A percentile compares a stretch with the other conserved stretches of the same genome.
phyloP scores from a whole-genome alignment of 1,140 invertebrate genomes.

The Calliphora vicina region DNA sequence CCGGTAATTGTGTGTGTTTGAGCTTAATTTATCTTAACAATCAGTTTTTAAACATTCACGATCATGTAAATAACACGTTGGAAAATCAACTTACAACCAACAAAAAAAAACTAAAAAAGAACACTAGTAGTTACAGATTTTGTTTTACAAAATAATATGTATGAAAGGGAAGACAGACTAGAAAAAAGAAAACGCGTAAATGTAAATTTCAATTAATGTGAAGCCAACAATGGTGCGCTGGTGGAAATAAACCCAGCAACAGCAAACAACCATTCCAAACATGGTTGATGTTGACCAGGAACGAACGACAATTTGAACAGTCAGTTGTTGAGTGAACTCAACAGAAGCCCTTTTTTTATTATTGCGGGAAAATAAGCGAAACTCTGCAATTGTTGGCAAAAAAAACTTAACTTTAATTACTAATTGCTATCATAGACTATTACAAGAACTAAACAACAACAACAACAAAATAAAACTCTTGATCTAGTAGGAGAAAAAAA shows the following conservation, averaged over 20 bases:
- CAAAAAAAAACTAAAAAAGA: too few relatives aligned
- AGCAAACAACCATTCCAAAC: not conserved
- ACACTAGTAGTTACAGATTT: not conserved
- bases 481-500: not conserved
- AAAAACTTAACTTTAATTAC: slow-evolving; percentile 24
- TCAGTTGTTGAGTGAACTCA: not conserved
- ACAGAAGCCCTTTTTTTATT: not conserved
- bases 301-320: not conserved
- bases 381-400: not conserved
- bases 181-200: slow-evolving; percentile 18
- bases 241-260: not conserved
- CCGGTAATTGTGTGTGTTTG: too few relatives aligned
- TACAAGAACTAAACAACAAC: not conserved
- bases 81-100: not conserved
- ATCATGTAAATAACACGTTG: slow-evolving; percentile 11
- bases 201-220: slow-evolving; percentile 29
- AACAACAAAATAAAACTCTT: not conserved
- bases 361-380: not conserved
- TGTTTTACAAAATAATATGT: not conserved
- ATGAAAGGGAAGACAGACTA: not conserved
- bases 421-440: slow-evolving; percentile 21
- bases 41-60: slow-evolving; percentile 12
- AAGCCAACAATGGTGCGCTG: not conserved
- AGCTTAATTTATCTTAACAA: slow-evolving; percentile 21
- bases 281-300: not conserved